These are phyloP conservation scores for Prionchulus punctatus DNA, from an alignment of 2,888 invertebrate genomes.

Conservation along the genomic window DNA sequence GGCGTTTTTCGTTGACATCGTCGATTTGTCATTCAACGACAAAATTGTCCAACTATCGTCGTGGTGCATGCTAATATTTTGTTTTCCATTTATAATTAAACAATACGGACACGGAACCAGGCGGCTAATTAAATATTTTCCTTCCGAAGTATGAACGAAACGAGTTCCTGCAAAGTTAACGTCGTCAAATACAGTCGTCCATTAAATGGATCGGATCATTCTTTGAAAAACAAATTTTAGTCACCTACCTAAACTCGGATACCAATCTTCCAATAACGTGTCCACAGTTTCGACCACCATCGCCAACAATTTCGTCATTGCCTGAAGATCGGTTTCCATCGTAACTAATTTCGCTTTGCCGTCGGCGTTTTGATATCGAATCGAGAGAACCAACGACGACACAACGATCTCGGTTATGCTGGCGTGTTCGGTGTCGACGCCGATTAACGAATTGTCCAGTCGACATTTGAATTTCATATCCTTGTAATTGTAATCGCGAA, in stretches of 20 bases:
- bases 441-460: background rate
- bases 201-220: background rate
- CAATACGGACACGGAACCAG: slow-evolving; percentile 81
- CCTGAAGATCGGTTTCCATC: slow-evolving; percentile 18
- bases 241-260: slow-evolving; percentile 52
- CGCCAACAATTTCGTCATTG: slow-evolving; percentile 46
- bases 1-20: background rate
- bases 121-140: slow-evolving; percentile 78
- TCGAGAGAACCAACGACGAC: background rate
- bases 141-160: slow-evolving; percentile 92
- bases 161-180: slow-evolving; percentile 51
- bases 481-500: slow-evolving; percentile 26
- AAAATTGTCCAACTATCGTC: slow-evolving; percentile 1
- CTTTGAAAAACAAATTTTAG: background rate
- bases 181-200: slow-evolving; percentile 1
- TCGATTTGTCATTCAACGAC: background rate
- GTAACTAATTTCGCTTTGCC: slow-evolving; percentile 47
- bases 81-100: slow-evolving; percentile 35
- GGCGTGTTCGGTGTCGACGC: background rate
- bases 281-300: slow-evolving; percentile 87
- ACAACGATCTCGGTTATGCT: background rate
- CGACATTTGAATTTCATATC: slow-evolving; percentile 12
- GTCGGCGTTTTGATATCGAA: slow-evolving; percentile 5
- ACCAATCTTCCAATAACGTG: slow-evolving; percentile 91
- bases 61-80: background rate